Conservation (phyloP, 2,888 invertebrate species). For the Hecatera dysodea region DNA sequence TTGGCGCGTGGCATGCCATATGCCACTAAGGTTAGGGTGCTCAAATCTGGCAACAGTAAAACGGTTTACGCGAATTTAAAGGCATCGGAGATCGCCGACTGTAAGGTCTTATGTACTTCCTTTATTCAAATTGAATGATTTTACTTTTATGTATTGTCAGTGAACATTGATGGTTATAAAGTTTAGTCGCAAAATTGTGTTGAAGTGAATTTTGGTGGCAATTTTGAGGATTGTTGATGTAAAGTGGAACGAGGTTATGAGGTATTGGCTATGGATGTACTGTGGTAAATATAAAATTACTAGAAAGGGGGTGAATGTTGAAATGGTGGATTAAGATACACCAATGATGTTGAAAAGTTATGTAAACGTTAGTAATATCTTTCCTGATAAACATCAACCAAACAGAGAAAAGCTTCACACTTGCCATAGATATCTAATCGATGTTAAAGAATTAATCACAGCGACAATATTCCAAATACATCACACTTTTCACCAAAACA, state of each 20-base stretch:
- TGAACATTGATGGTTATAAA: constrained; percentile 45
- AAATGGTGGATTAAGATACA: neutral
- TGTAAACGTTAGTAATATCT: too few relatives aligned
- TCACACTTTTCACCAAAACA: constrained; percentile 7
- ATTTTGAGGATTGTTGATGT: constrained; percentile 24
- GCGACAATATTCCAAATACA: neutral
- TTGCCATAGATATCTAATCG: neutral
- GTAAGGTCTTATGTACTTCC: constrained; percentile 56
- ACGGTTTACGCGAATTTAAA: constrained; percentile 68
- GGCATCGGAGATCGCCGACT: constrained; percentile 58
- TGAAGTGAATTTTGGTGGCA: constrained; percentile 26
- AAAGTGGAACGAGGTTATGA: neutral
- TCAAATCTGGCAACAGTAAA: constrained; percentile 69
- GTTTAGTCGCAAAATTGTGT: constrained; percentile 33
- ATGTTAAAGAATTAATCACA: neutral
- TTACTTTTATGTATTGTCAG: constrained; percentile 56
- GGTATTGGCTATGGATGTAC: neutral
- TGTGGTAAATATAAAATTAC: neutral
- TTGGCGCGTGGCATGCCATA: constrained; percentile 85
- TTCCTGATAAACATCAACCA: neutral
- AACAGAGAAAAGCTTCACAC: neutral
- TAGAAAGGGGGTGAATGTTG: neutral
- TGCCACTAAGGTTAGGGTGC: constrained; percentile 76
- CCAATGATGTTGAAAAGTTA: neutral
- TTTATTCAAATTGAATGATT: constrained; percentile 70